Percentiles rank a stretch among this genome's conserved stretches.
phyloP scores from a whole-genome alignment of 2,113 vertebrate species.

The Elaphurus davidianus region DNA sequence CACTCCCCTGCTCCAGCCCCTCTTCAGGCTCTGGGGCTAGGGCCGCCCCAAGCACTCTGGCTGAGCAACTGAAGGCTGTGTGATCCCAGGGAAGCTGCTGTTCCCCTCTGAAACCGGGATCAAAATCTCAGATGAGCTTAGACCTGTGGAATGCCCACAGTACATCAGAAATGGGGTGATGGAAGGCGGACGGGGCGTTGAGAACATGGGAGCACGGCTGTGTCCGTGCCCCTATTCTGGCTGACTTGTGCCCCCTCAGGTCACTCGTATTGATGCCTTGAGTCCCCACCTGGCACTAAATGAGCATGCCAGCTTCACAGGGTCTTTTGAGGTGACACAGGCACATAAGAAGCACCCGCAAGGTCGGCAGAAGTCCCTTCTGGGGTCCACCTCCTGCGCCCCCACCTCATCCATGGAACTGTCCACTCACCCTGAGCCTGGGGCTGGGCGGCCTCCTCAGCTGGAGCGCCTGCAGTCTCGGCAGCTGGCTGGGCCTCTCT shows the following conservation, averaged over 20 bases:
- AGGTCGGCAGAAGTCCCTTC: too few relatives aligned
- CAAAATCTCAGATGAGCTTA: background rate
- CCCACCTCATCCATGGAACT: accelerated
- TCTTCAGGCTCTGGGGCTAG: background rate
- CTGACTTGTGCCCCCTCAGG: background rate
- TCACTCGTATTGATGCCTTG: background rate
- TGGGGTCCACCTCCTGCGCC: background rate
- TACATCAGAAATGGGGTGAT: accelerated
- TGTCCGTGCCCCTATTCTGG: too few relatives aligned
- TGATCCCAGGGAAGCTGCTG: background rate
- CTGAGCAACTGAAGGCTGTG: background rate
- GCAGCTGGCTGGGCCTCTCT: background rate
- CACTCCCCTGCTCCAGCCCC: too few relatives aligned
- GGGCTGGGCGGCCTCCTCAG: background rate
- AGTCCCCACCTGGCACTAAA: background rate
- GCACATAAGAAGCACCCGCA: background rate
- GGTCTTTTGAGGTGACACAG: background rate
- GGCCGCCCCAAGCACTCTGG: background rate
- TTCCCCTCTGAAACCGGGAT: background rate
- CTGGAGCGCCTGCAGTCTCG: accelerated
- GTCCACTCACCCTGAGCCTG: slow-evolving; percentile 40
- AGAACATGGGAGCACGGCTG: background rate
- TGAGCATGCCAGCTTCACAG: background rate
- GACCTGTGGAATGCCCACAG: accelerated
- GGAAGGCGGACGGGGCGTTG: accelerated